Percentiles rank a stretch among this genome's conserved stretches.
Conservation (phyloP, 1,140 invertebrate species). For the Gryllus bimaculatus region DNA sequence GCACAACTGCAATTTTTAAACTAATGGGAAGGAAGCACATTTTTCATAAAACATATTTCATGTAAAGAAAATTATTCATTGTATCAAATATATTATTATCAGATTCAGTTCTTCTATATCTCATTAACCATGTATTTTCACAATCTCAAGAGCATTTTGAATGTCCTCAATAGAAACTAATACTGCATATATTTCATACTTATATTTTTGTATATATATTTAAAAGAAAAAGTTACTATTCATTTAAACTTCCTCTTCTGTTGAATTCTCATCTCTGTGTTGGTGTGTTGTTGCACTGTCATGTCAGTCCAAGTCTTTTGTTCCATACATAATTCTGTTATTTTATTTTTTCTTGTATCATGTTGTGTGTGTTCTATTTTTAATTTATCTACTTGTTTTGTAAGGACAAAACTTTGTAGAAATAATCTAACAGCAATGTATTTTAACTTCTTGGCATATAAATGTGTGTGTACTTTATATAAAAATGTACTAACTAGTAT, state of each 20-base stretch:
- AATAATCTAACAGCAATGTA: constrained; percentile 1
- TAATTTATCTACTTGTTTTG: constrained; percentile 7
- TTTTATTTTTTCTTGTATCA: constrained; percentile 15
- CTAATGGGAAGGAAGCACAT: too few species aligned
- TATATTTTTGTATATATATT: constrained; percentile 18
- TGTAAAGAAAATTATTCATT: too few species aligned
- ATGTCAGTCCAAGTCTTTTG: constrained; percentile 20
- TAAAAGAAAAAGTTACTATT: constrained; percentile 25
- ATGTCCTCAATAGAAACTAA: background rate
- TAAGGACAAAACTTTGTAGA: constrained; percentile 8
- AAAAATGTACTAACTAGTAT: background rate
- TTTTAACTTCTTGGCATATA: background rate
- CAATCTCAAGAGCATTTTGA: too few species aligned
- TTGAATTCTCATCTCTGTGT: constrained; percentile 19
- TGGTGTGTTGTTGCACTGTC: constrained; percentile 22
- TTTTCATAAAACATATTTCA: too few species aligned
- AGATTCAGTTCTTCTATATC: too few species aligned
- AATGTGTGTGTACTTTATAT: background rate
- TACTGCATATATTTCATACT: constrained; percentile 11
- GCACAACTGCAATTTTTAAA: too few species aligned
- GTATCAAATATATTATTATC: too few species aligned
- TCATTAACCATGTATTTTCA: too few species aligned
- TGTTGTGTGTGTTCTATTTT: constrained; percentile 16
- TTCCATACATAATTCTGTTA: constrained; percentile 13
- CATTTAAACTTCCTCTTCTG: constrained; percentile 33